phyloP scores from a whole-genome alignment of 2,113 vertebrate species.

The Ictidomys tridecemlineatus region DNA sequence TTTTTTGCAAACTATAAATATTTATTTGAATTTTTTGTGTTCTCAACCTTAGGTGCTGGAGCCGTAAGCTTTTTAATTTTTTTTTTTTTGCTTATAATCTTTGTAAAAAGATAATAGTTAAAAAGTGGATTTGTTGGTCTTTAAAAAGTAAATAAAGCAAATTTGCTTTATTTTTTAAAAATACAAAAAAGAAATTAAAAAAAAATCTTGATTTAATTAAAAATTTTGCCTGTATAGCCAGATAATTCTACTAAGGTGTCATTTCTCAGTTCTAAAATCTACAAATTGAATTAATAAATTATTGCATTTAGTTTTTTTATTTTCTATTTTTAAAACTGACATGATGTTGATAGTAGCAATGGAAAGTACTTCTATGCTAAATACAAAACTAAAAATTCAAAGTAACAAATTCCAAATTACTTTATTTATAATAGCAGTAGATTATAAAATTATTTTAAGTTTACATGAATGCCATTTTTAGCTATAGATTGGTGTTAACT shows the following conservation, averaged over 20 bases:
- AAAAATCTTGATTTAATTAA: constrained; percentile 56
- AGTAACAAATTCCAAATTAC: constrained; percentile 59
- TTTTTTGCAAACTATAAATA: constrained; percentile 77
- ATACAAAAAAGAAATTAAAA: constrained; percentile 38
- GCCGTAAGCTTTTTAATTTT: constrained; percentile 9
- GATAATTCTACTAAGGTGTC: constrained; percentile 50
- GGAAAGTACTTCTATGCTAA: constrained; percentile 66
- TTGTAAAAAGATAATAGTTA: constrained; percentile 80
- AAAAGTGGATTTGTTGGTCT: constrained; percentile 76
- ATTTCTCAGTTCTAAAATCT: constrained; percentile 56
- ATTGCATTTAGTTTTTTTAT: constrained; percentile 49
- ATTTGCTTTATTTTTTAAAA: constrained; percentile 70
- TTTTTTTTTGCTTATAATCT: constrained; percentile 71
- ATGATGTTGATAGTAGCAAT: constrained; percentile 5
- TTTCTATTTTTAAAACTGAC: constrained; percentile 67
- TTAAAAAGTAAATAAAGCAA: constrained; percentile 70
- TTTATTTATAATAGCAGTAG: constrained; percentile 56
- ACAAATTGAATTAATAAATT: constrained; percentile 14
- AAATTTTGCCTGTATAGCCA: constrained; percentile 19
- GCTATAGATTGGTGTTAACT: constrained; percentile 55
- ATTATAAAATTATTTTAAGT: constrained; percentile 61
- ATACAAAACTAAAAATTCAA: constrained; percentile 60
- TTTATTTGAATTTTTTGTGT: constrained; percentile 86
- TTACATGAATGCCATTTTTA: constrained; percentile 66
- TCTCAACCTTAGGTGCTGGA: constrained; percentile 65